phyloP scores from a whole-genome alignment of 2,888 invertebrate genomes.

The Crepidodera aurea region DNA sequence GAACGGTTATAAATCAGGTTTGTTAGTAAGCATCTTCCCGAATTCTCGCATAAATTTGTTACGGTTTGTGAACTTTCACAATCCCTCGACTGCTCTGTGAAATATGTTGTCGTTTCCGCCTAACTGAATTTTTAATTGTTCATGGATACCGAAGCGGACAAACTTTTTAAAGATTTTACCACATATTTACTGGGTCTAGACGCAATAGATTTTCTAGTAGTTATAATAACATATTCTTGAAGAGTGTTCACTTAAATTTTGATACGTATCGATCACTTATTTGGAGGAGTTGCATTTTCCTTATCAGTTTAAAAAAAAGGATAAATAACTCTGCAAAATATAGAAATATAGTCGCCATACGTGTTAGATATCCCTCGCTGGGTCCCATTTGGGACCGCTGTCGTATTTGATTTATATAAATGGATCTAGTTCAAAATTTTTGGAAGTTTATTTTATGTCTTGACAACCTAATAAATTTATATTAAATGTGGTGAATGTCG shows the following conservation, averaged over 20 bases:
- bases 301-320: background rate
- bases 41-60: slow-evolving; percentile 57
- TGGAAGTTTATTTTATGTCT: slow-evolving; percentile 19
- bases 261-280: no score
- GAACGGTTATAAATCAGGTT: slow-evolving; percentile 56
- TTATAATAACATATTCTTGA: background rate
- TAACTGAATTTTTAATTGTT: slow-evolving; percentile 33
- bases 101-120: slow-evolving; percentile 40
- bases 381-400: slow-evolving; percentile 26
- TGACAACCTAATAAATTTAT: slow-evolving; percentile 19
- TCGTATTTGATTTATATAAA: slow-evolving; percentile 24
- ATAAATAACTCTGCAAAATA: slow-evolving; percentile 16
- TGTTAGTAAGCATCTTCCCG: slow-evolving; percentile 56
- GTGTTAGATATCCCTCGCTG: background rate
- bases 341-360: slow-evolving; percentile 15
- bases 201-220: background rate
- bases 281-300: no score
- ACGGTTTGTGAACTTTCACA: slow-evolving; percentile 51
- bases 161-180: slow-evolving; percentile 3
- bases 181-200: background rate
- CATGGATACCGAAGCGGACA: slow-evolving; percentile 20
- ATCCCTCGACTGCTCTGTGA: slow-evolving; percentile 46
- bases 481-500: slow-evolving; percentile 5
- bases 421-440: slow-evolving; percentile 19
- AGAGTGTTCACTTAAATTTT: no score